These are phyloP conservation scores for Oscheius sp. DNA, from an alignment of 2,888 invertebrate genomes.

Conservation along the genomic window DNA sequence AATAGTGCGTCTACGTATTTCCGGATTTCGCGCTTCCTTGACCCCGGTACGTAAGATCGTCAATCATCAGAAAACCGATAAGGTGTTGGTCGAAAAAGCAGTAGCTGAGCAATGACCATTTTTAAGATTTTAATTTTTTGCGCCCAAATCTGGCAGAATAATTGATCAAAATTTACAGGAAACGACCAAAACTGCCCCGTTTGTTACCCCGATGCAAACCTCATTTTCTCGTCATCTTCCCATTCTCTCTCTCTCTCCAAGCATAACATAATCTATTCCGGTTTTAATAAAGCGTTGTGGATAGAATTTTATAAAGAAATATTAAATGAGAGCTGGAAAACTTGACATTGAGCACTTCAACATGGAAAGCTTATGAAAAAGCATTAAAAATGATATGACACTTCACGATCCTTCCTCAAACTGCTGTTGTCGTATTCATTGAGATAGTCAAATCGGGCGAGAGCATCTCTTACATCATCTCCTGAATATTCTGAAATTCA, in stretches of 20 bases:
- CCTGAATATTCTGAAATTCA: constrained; percentile 31
- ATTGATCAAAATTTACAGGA: no score
- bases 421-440: constrained; percentile 63
- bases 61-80: neutral
- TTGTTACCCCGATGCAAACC: no score
- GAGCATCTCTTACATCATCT: constrained; percentile 63
- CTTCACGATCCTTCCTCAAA: constrained; percentile 45
- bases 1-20: no score
- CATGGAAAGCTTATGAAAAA: neutral
- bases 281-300: constrained; percentile 9
- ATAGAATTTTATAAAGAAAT: neutral
- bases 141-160: neutral
- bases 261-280: constrained; percentile 4
- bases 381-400: constrained; percentile 52
- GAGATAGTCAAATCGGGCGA: constrained; percentile 64
- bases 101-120: neutral
- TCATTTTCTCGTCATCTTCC: constrained; percentile 23
- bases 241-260: no score
- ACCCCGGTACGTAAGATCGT: no score
- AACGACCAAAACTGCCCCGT: no score
- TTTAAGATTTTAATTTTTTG: neutral
- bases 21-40: no score
- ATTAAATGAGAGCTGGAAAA: no score
- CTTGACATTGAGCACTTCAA: constrained; percentile 19
- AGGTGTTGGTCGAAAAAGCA: neutral